These are phyloP conservation scores for Alces alces DNA, from an alignment of 2,113 vertebrate species.

Conservation along the genomic window DNA sequence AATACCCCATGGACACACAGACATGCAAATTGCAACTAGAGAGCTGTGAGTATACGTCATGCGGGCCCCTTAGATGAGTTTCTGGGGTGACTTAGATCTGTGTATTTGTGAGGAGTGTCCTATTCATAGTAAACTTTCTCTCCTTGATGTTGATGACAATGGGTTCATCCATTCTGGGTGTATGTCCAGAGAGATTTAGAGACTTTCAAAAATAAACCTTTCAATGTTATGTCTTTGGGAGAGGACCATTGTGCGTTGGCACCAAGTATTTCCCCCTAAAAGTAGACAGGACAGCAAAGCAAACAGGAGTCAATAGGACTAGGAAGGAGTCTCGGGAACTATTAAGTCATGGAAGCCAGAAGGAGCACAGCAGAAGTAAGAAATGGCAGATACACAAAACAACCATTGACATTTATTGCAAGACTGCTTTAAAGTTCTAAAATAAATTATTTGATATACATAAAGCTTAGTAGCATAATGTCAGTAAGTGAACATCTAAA, in stretches of 20 bases:
- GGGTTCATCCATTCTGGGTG: background rate
- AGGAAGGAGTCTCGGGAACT: background rate
- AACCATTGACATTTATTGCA: conserved; percentile 30
- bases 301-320: background rate
- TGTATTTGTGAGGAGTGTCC: background rate
- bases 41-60: conserved; percentile 82
- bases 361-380: background rate
- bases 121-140: background rate
- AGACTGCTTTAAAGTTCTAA: conserved; percentile 47
- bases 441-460: conserved; percentile 50
- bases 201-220: background rate
- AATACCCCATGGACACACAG: conserved; percentile 88
- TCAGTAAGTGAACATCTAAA: conserved; percentile 60
- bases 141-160: background rate
- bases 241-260: background rate
- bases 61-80: background rate
- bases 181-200: background rate
- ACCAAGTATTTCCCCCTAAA: background rate
- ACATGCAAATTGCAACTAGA: conserved; percentile 83
- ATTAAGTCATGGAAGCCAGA: background rate
- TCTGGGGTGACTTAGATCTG: background rate
- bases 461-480: conserved; percentile 56
- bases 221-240: background rate
- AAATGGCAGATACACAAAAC: background rate
- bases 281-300: background rate